Base-by-base conservation (phyloP, 2,113 vertebrate genomes). In the Montifringilla adamsi region DNA sequence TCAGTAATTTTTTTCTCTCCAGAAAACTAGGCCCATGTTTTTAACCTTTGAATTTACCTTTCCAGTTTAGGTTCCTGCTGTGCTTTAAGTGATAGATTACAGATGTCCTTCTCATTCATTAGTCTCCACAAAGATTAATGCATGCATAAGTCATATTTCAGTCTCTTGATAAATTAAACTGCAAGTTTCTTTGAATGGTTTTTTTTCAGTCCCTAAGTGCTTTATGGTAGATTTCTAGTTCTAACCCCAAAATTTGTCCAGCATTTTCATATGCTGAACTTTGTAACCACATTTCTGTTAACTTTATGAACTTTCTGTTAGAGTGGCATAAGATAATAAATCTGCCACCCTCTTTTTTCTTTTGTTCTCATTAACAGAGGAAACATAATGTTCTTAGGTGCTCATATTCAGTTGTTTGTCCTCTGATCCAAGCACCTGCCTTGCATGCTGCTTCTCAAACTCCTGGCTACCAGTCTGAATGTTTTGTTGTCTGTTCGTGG, bases 41-140 rank as follows among this genome's bases (percentile, higher is more conserved):
- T 75, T 84, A 50, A 87, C 74, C 26, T 84, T 94, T 2, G 23
- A 50, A 55, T 88, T 86, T 59, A 18, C 60, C 78, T 95, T 87
- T 53, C 30, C 37, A 85, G 33, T 58, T 47, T 20, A 44, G 50
- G 31, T 83, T 85, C 58, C 88, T 79, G 37, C 19, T 76, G 13
- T 58, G 43, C 37, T 76, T 30, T 52, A 75, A 78, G 27, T 76
- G 77, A 70, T n/a, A 44, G 8, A 66, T 82, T 85, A 74, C 67
- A 87, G 50, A 77, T n/a, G 26, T 33, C 20, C 90, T 87, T 85
- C 5, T 1, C 31, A 46, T 23, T 81, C 15, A 23, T 85, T 72
- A 55, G 35, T 84, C 52, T 84, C 77, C 30, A 43, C 18, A 24
- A 83, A 16, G 41, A 84, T 78, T 84, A 69, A 77, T 64, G 27